phyloP scores from a whole-genome alignment of 2,888 invertebrate genomes.

The Ectemnius cavifrons region DNA sequence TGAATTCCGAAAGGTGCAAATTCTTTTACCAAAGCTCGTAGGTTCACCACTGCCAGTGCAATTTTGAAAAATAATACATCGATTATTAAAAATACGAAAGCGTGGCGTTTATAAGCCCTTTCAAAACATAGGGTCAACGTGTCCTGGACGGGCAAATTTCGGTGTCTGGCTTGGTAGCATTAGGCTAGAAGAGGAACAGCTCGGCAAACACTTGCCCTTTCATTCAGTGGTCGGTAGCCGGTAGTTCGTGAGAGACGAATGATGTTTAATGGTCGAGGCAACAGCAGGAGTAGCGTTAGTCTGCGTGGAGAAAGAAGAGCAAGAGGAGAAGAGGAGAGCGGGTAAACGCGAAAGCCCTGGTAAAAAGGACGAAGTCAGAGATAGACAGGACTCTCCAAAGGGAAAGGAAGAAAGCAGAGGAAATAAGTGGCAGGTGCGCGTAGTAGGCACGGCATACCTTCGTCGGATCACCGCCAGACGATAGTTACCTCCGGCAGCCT shows the following conservation, averaged over 20 bases:
- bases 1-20: too few species aligned
- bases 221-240: slow-evolving; percentile 27
- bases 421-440: slow-evolving; percentile 45
- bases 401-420: slow-evolving; percentile 19
- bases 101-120: too few species aligned
- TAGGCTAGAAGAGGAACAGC: slow-evolving; percentile 25
- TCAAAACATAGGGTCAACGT: too few species aligned
- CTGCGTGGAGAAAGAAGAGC: not conserved
- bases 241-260: slow-evolving; percentile 19
- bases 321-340: slow-evolving; percentile 10
- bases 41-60: too few species aligned
- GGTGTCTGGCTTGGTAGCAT: slow-evolving; percentile 24
- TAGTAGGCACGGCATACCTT: slow-evolving; percentile 23
- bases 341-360: not conserved
- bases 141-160: slow-evolving; percentile 5
- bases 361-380: too few species aligned
- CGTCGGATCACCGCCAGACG: slow-evolving; percentile 14
- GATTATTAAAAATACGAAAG: too few species aligned
- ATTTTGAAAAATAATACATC: too few species aligned
- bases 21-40: too few species aligned
- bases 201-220: slow-evolving; percentile 46
- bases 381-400: not conserved
- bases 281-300: not conserved
- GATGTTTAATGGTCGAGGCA: slow-evolving; percentile 24
- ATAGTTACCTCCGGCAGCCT: slow-evolving; percentile 27